Conservation (phyloP, 2,888 invertebrate genomes). For the Phanerotoma sp. region DNA sequence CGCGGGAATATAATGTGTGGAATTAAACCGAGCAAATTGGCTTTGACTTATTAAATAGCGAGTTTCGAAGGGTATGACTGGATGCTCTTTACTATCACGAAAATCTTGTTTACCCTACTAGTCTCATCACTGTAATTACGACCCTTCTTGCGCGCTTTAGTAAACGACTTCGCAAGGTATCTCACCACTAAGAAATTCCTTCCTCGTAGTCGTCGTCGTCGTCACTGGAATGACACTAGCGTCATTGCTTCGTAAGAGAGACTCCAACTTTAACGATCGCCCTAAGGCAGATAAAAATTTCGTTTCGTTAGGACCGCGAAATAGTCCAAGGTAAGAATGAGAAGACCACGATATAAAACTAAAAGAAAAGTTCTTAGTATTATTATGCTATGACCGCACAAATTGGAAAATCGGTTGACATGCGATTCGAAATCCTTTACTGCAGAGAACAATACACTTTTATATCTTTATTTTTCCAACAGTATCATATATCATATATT, state of each 20-base stretch:
- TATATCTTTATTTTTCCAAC: too few species aligned
- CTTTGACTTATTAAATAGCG: constrained; percentile 30
- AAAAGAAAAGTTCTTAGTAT: constrained; percentile 10
- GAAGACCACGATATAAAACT: constrained; percentile 5
- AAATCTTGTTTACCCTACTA: constrained; percentile 9
- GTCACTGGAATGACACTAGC: constrained; percentile 17
- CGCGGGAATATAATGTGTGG: constrained; percentile 24
- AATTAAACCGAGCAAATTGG: constrained; percentile 36
- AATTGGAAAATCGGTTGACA: constrained; percentile 45
- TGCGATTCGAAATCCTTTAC: constrained; percentile 17
- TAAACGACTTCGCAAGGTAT: constrained; percentile 14
- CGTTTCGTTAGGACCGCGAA: constrained; percentile 22
- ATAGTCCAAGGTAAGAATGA: constrained; percentile 23
- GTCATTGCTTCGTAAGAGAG: constrained; percentile 9
- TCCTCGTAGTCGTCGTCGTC: constrained; percentile 1
- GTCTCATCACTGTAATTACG: constrained; percentile 14
- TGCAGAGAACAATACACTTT: not conserved
- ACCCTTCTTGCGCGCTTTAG: not conserved
- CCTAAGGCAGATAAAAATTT: constrained; percentile 28
- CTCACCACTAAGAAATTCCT: constrained; percentile 12
- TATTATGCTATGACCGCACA: constrained; percentile 29
- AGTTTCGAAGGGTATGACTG: not conserved
- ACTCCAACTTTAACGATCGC: constrained; percentile 28
- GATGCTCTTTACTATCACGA: not conserved
- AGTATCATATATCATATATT: too few species aligned